Evolutionary conservation across 2,797 vertebrate species (phyloP).

Genomic region (Champsocephalus gunnari): DNA sequence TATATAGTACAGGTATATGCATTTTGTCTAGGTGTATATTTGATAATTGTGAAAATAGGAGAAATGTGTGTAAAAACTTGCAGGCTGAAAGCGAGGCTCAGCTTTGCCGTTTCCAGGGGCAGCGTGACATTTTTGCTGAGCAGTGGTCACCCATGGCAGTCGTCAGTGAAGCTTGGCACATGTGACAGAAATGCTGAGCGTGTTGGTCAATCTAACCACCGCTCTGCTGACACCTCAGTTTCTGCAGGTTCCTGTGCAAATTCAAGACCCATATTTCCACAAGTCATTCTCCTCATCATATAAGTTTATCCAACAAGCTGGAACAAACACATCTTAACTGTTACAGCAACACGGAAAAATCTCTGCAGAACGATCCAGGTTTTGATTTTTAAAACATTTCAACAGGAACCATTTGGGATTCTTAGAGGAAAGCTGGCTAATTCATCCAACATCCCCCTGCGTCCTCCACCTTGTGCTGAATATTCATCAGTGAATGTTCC

Average conservation of each 20-base stretch:
- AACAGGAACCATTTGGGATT: conserved; percentile 53
- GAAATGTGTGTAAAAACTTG: conserved; percentile 8
- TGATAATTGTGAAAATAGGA: conserved; percentile 8
- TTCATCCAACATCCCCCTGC: conserved; percentile 67
- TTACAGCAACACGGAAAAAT: conserved; percentile 20
- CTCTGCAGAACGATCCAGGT: conserved; percentile 31
- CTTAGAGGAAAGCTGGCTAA: conserved; percentile 66
- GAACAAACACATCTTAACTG: conserved; percentile 12
- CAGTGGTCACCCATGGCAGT: conserved; percentile 70
- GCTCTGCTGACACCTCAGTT: conserved; percentile 71
- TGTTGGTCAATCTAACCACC: conserved; percentile 57
- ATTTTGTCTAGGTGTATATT: background rate
- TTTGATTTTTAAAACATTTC: conserved; percentile 36
- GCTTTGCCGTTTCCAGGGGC: conserved; percentile 55
- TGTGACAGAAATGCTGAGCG: conserved; percentile 81
- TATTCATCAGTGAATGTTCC: conserved; percentile 82
- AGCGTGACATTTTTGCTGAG: conserved; percentile 81
- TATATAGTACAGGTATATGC: background rate
- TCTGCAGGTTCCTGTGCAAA: conserved; percentile 53
- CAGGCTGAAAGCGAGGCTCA: conserved; percentile 26
- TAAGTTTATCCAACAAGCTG: conserved; percentile 40
- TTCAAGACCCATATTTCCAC: conserved; percentile 31
- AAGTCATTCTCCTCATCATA: conserved; percentile 61
- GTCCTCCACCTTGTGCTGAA: conserved; percentile 72
- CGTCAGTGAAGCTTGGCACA: conserved; percentile 47